Evolutionary conservation across 2,113 vertebrate genomes (phyloP).

Genomic region (Ia io): DNA sequence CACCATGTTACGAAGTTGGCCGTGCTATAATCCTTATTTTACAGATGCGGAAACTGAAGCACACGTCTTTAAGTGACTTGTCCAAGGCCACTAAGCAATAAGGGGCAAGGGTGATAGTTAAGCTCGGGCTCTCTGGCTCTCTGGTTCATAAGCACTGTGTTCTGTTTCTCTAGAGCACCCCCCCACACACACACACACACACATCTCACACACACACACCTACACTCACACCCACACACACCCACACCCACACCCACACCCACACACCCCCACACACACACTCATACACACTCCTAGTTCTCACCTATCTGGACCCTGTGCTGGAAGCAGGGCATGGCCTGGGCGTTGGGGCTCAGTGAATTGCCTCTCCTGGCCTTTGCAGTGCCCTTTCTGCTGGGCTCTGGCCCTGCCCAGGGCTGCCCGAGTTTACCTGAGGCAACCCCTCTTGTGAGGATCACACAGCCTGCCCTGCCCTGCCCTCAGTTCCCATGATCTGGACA

Average conservation of each 20-base stretch:
- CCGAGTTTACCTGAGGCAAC: neutral
- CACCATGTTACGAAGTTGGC: neutral
- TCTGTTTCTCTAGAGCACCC: neutral
- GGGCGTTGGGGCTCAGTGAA: neutral
- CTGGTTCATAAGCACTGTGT: neutral
- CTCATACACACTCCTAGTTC: fast-evolving
- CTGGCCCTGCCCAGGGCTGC: neutral
- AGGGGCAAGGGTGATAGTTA: neutral
- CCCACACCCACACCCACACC: neutral
- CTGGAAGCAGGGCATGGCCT: neutral
- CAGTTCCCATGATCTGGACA: neutral
- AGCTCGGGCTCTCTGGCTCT: neutral
- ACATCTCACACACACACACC: neutral
- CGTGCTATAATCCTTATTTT: neutral
- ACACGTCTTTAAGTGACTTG: neutral
- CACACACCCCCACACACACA: neutral
- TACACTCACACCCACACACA: neutral
- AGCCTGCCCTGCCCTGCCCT: neutral
- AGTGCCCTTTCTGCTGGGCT: neutral
- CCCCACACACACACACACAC: neutral
- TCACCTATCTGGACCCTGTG: neutral
- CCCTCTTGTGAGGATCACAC: neutral
- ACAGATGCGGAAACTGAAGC: neutral
- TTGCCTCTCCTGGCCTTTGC: neutral
- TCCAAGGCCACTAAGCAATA: neutral